Evolutionary conservation across 1,140 invertebrate genomes (phyloP), one percentile per base, ranked within the genome.

Genomic region (Nasonia vitripennis): DNA sequence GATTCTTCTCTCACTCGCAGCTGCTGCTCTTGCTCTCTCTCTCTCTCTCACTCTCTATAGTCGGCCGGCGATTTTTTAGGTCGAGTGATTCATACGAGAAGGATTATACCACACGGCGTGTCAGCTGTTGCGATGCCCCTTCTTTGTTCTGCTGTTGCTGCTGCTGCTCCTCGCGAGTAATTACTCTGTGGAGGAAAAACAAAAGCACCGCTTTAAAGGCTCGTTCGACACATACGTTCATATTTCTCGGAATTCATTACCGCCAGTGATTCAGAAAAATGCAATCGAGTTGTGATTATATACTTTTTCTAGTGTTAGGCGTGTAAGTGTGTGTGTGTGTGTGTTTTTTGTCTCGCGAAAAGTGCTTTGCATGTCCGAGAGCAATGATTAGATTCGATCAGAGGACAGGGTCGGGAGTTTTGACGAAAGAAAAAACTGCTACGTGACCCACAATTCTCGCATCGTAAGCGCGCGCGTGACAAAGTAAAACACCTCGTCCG

Each of bases 71-170:
- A 78, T 78, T 84, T 78, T 84, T 84, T 75, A 84, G 67, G 11
- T 78, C 83, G 83, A 84, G 34, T 84, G 83, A 84, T 84, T 84
- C 83, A 84, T 78, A 71, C 75, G 67, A 84, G 31, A 62, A 70
- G 82, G 75, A 83, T 83, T 70, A 70, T 62, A 62, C 14, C 55
- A 17, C 51, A 55, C 67, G 74, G 31, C 82, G 73, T 79, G 83
- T 78, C 83, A 71, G 68, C 68, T 48, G 55, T 17, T 62, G 6
- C 17, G 27, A 2, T 75, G 73, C 77, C 37, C 83, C 70, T 83
- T 31, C 82, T 83, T 83, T 75, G 62, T 78, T 84, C 70, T 45
- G 62, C 83, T 62, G 68, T 11, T 71, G 70, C 45, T 37, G 27
- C 17, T 41, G 7, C 27, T n/a, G 23, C 23, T 71, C 68, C 31